Percentiles rank a stretch among this genome's conserved stretches.
Evolutionary conservation across 2,888 invertebrate species (phyloP).

Genomic region (Xestia sexstrigata): DNA sequence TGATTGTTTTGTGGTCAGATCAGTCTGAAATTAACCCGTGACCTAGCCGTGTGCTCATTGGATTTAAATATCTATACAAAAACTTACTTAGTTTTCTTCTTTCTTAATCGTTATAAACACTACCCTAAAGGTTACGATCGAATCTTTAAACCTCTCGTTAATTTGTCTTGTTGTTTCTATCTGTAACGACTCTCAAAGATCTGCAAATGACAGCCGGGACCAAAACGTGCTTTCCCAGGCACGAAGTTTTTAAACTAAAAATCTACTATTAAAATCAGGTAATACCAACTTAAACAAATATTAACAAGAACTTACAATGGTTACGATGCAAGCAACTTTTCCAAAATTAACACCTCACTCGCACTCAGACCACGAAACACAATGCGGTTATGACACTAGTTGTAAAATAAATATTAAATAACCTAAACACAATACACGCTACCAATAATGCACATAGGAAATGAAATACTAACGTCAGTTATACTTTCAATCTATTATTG

Average conservation of each 20-base stretch:
- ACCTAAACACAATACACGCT: not conserved
- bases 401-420: not conserved
- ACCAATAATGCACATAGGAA: not conserved
- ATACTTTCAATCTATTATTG: constrained; percentile 14
- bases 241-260: too few relatives aligned
- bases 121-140: too few relatives aligned
- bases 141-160: not conserved
- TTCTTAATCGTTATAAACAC: too few relatives aligned
- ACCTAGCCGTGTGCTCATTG: not conserved
- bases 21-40: too few relatives aligned
- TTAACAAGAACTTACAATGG: not conserved
- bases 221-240: too few relatives aligned
- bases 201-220: too few relatives aligned
- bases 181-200: too few relatives aligned
- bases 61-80: not conserved
- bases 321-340: not conserved
- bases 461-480: not conserved
- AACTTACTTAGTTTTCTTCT: not conserved
- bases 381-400: not conserved
- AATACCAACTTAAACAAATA: not conserved
- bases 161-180: not conserved
- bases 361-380: not conserved
- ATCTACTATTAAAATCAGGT: not conserved
- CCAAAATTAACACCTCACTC: not conserved
- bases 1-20: not conserved